These are phyloP conservation scores for Coptodon bakossiorum DNA, from an alignment of 2,113 vertebrate genomes.

Conservation along the genomic window DNA sequence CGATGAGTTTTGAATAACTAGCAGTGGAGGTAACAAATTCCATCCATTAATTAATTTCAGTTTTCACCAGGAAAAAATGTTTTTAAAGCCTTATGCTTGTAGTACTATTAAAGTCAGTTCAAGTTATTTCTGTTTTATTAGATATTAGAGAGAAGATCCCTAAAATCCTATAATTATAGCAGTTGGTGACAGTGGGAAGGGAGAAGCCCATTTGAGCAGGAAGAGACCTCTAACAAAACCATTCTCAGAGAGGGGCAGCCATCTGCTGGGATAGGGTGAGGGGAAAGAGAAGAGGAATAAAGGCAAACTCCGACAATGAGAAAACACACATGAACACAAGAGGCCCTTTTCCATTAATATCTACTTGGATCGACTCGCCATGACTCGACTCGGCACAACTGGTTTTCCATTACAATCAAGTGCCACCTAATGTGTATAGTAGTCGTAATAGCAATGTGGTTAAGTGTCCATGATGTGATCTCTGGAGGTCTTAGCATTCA, in stretches of 20 bases:
- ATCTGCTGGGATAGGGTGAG: neutral
- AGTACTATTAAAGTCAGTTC: neutral
- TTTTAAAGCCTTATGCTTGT: neutral
- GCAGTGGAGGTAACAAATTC: neutral
- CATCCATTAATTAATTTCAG: neutral
- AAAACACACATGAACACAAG: neutral
- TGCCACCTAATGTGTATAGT: neutral
- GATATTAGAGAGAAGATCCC: neutral
- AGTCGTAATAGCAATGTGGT: neutral
- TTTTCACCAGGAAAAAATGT: neutral
- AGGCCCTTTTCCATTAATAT: neutral
- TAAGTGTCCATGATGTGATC: neutral
- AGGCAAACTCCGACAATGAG: neutral
- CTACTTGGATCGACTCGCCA: rapidly evolving
- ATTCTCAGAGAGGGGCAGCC: neutral
- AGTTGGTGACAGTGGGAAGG: neutral
- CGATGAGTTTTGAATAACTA: neutral
- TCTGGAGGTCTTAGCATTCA: neutral
- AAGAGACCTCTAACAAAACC: neutral
- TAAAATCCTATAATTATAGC: neutral
- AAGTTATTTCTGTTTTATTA: neutral
- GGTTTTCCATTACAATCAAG: neutral
- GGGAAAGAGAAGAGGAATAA: neutral
- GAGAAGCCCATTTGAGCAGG: neutral
- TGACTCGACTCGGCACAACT: neutral